Conservation (phyloP, 2,888 invertebrate species). For the Lucinisca nassula region DNA sequence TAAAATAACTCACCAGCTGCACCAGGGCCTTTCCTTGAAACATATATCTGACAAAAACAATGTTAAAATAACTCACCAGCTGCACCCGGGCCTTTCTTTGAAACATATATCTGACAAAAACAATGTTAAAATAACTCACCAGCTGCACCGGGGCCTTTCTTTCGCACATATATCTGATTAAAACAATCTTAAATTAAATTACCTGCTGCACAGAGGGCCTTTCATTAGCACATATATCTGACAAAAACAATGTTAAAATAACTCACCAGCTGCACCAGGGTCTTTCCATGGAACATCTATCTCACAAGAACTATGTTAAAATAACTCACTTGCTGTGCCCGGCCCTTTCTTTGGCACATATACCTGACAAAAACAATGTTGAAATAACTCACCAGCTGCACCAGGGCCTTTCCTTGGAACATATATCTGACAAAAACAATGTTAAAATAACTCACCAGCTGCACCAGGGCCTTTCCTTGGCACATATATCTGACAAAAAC, state of each 20-base stretch:
- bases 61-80: background rate
- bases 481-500: constrained; percentile 21
- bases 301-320: too few relatives aligned
- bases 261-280: background rate
- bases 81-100: too few relatives aligned
- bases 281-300: too few relatives aligned
- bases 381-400: background rate
- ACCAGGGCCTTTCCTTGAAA: too few relatives aligned
- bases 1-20: background rate
- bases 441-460: too few relatives aligned
- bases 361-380: constrained; percentile 21
- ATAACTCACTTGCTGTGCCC: background rate
- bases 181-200: too few relatives aligned
- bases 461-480: constrained; percentile 27
- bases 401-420: constrained; percentile 29
- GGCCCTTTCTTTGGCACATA: constrained; percentile 30
- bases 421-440: constrained; percentile 24
- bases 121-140: background rate
- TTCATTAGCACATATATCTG: constrained; percentile 9
- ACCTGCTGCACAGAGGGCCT: constrained; percentile 7
- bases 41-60: too few relatives aligned
- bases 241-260: background rate
- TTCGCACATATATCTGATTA: too few relatives aligned
- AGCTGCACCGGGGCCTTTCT: too few relatives aligned
- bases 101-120: background rate